Evolutionary conservation across 2,113 vertebrate genomes (phyloP), one percentile per base, ranked within the genome.

Genomic region (Puffinus mauretanicus): DNA sequence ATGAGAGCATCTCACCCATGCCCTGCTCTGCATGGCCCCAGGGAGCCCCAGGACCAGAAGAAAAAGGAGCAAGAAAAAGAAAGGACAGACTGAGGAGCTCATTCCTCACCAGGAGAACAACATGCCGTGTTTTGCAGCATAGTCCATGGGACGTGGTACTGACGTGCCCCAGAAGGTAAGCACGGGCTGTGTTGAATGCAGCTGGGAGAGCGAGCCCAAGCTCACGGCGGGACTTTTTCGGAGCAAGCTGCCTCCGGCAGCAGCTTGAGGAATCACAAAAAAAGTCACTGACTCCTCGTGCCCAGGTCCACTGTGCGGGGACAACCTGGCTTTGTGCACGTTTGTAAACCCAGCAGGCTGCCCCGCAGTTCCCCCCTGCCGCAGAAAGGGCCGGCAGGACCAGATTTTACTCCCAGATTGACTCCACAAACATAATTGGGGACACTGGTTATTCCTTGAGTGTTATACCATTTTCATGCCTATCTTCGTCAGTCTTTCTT

Each of bases 11-110:
- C 71, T 73, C 52, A 44, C 30, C 54, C 26, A 1, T 10, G 13
- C 2, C 51, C 16, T 0, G 0, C 13, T 54, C 38, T 34, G n/a
- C n/a, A 36, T 0, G 0, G 40, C 67, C 42, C n/a, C 75, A 7
- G n/a, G 27, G 13, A 89, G 16, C 32, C 67, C 30, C 47, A 34
- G n/a, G 38, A 38, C 22, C 30, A 38, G n/a, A 16, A 81, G 22
- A 49, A 70, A 42, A 55, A 75, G 13, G 16, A 46, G 55, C 8
- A 81, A 40, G 34, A 26, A 46, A 32, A 34, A 87, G 47, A 54
- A 65, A 60, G 19, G 16, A 40, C 10, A 19, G 61, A 25, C 38
- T 16, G 22, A 84, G 29, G 19, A 88, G 49, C 42, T 29, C 34
- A 47, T 32, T 84, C 34, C 34, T n/a, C 70, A 47, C 60, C 27